Evolutionary conservation across 2,113 vertebrate genomes (phyloP), one percentile per base, ranked within the genome.

Genomic region (Ornithorhynchus anatinus): DNA sequence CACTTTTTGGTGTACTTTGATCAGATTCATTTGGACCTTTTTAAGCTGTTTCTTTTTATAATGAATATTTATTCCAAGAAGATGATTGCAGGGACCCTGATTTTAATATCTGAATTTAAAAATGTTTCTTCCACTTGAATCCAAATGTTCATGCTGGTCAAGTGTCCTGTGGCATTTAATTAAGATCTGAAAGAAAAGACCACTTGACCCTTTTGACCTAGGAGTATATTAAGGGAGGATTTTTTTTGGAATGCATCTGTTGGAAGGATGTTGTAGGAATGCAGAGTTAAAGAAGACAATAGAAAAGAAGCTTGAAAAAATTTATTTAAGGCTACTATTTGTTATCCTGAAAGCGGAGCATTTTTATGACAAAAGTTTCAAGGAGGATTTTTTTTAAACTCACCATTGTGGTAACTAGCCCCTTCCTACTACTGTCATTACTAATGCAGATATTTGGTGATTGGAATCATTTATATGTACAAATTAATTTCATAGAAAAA

Each of bases 281-380:
- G 22, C 16, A 53, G 39, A 62, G 13, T 67, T 19, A 57, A 62
- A 81, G 77, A 61, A 79, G 37, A 72, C 76, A 67, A 70, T 59
- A 59, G 45, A 66, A 83, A 85, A 85, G 87, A 91, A 91, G 88
- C 82, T 89, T 91, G 86, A 88, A 74, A 82, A 51, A 79, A 79
- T 92, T 93, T 94, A 93, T 93, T 94, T 89, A 80, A 89, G 75
- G 80, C 73, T 90, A 79, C 76, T 38, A 66, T 82, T 87, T 73
- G 70, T 89, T 89, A 85, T 78, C 84, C 79, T 84, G 86, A 92
- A 90, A 92, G 83, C 75, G 77, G 85, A 92, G 76, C 76, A 84
- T 89, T 89, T 90, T 89, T 85, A 90, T 88, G 88, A 90, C 79
- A 91, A 92, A 90, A 47, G 79, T 82, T 90, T 85, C 61, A 79